Evolutionary conservation across 23 tunicate species (phyloP), one percentile per base, ranked within the genome.

Genomic region (Phallusia fumigata): DNA sequence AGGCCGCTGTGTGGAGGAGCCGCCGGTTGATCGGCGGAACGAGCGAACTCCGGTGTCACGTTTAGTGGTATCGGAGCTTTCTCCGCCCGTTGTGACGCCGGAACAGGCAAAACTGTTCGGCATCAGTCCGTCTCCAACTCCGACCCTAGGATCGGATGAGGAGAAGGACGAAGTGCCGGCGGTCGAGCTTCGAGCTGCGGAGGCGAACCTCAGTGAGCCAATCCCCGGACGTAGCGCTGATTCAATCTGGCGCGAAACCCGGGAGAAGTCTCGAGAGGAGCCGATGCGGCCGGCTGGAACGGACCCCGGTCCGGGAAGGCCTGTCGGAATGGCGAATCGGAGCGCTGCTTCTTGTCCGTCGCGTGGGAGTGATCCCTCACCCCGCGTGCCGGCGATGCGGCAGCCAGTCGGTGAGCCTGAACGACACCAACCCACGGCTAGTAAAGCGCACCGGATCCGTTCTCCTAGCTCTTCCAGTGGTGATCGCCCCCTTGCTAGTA

Each of bases 311-410:
- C 69, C 69, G 69, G 69, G 28, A 58, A 58, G 69, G 69, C 69
- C 69, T 58, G 69, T 21, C 69, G 69, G 69, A 16, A 24, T 58
- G 26, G 69, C 69, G 28, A 58, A 58, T 24, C 28, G 28, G 28
- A 24, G 69, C 16, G 16, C 28, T 24, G 69, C 28, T 58, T 24
- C 69, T 22, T 24, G 69, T 58, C 69, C 69, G 69, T 58, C 69
- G 69, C 69, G 69, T 58, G 69, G 69, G 69, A 58, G 28, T 58
- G 69, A 58, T 58, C 69, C 26, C 69, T 58, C 69, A 58, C 28
- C 69, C 69, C 69, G 69, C 69, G 69, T 58, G 8, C 28, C 69
- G 69, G 69, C 69, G 69, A 22, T 58, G 69, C 28, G 28, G 69
- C 69, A 24, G 26, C 26, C 69, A 16, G 28, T 3, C 28, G 69